Percentiles rank a stretch among this genome's conserved stretches.
These are phyloP conservation scores for Heteromyza rotundicornis DNA, from an alignment of 2,888 invertebrate species.

Conservation along the genomic window DNA sequence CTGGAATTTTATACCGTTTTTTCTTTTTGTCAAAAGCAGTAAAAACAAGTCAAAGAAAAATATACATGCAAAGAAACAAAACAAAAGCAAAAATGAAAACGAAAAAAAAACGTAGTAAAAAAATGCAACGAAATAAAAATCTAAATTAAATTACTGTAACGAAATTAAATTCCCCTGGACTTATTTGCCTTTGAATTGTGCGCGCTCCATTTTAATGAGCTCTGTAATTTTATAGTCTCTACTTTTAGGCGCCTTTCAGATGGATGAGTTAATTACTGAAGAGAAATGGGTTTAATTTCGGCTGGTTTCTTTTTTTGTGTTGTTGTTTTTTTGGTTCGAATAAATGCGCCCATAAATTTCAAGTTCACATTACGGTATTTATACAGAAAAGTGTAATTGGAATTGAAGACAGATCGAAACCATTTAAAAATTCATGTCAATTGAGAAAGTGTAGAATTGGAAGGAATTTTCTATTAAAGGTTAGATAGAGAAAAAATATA, in stretches of 20 bases:
- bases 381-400: too few species aligned
- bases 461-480: too few species aligned
- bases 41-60: too few species aligned
- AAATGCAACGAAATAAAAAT: constrained; percentile 17
- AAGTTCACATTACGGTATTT: too few species aligned
- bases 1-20: neutral
- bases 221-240: constrained; percentile 5
- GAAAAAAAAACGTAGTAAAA: neutral
- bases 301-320: too few species aligned
- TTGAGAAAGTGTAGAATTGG: too few species aligned
- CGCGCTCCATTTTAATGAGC: constrained; percentile 12
- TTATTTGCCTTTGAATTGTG: constrained; percentile 1
- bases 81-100: neutral
- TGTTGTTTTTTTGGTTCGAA: too few species aligned
- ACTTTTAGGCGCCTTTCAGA: constrained; percentile 14
- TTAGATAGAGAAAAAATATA: too few species aligned
- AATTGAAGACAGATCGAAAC: too few species aligned
- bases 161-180: constrained; percentile 25
- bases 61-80: too few species aligned
- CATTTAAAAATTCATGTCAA: too few species aligned
- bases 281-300: constrained; percentile 29
- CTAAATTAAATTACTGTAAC: constrained; percentile 18
- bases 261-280: constrained; percentile 32
- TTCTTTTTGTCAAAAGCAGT: neutral
- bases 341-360: too few species aligned